Evolutionary conservation across 2,888 invertebrate species (phyloP).

Genomic region (Nebria salina): DNA sequence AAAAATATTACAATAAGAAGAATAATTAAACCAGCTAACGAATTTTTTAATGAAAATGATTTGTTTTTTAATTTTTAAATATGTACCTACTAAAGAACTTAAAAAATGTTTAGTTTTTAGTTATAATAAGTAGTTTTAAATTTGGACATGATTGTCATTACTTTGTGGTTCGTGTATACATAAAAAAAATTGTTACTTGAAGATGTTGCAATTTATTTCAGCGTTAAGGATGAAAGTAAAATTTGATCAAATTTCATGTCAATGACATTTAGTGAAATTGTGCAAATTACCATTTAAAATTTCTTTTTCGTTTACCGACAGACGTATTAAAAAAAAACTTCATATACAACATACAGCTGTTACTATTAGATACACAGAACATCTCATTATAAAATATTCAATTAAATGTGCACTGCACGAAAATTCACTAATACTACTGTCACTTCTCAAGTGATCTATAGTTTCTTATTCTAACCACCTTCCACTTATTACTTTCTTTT

Average conservation of each 20-base stretch:
- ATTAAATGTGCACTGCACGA: background rate
- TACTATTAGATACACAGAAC: background rate
- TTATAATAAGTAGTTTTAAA: no score
- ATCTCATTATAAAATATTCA: background rate
- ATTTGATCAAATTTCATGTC: conserved; percentile 18
- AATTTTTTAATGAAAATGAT: no score
- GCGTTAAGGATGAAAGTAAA: conserved; percentile 14
- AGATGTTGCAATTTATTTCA: background rate
- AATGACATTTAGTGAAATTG: conserved; percentile 12
- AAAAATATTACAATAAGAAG: no score
- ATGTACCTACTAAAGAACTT: no score
- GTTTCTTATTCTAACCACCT: background rate
- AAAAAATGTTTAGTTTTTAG: no score
- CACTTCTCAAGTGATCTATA: background rate
- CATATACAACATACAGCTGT: conserved; percentile 6
- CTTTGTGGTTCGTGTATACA: background rate
- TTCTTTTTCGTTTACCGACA: conserved; percentile 14
- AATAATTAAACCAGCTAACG: no score
- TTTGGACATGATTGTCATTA: no score
- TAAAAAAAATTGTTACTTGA: background rate
- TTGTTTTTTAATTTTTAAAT: no score
- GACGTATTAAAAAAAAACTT: background rate
- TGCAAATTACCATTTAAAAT: conserved; percentile 16
- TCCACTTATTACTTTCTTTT: background rate
- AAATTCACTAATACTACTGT: background rate